Conservation (phyloP, 2,888 invertebrate genomes). For the Villa cingulata region DNA sequence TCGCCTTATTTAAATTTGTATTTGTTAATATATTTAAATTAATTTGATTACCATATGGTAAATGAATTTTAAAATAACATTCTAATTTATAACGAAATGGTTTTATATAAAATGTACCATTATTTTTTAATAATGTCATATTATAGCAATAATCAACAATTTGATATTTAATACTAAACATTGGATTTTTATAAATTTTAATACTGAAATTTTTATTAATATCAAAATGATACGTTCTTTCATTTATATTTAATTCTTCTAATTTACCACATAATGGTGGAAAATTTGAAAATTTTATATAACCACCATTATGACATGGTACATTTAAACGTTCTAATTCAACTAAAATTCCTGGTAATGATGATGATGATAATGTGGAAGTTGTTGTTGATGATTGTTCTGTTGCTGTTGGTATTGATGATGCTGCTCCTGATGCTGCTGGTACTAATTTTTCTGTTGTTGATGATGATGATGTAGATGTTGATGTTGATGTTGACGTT, state of each 20-base stretch:
- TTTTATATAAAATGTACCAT: slow-evolving; percentile 52
- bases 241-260: slow-evolving; percentile 47
- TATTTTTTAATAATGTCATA: slow-evolving; percentile 47
- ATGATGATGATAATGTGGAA: background rate
- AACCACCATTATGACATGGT: slow-evolving; percentile 48
- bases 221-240: slow-evolving; percentile 48
- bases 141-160: slow-evolving; percentile 60
- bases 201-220: slow-evolving; percentile 39
- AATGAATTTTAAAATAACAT: slow-evolving; percentile 54
- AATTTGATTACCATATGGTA: slow-evolving; percentile 57
- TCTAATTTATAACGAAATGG: slow-evolving; percentile 42
- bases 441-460: too few relatives aligned
- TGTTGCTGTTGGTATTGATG: slow-evolving; percentile 16
- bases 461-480: too few relatives aligned
- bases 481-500: too few relatives aligned
- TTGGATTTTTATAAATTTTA: slow-evolving; percentile 47
- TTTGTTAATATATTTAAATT: slow-evolving; percentile 41
- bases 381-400: background rate
- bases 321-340: slow-evolving; percentile 55
- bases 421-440: too few relatives aligned
- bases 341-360: slow-evolving; percentile 43
- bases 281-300: slow-evolving; percentile 42
- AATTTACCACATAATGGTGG: slow-evolving; percentile 51
- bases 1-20: slow-evolving; percentile 3
- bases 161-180: slow-evolving; percentile 52